Base-by-base conservation (phyloP, 2,797 vertebrate species). In the Enteromius treurensis region DNA sequence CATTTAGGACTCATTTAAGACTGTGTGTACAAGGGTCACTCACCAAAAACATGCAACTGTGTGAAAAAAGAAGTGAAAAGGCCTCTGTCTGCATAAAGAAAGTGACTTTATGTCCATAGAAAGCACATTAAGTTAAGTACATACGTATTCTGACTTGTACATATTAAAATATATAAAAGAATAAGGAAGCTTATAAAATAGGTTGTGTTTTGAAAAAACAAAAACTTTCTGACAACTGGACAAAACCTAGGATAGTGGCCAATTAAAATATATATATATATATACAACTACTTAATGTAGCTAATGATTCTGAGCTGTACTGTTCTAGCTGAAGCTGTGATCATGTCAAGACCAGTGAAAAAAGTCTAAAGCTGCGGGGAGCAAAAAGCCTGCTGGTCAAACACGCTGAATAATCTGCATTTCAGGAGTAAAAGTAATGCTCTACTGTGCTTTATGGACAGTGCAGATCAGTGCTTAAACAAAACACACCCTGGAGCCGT, bases 381-480 rank as follows among this genome's bases (percentile, higher is more conserved):
- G 49, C 65, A 55, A 8, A 23, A 11, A 55, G 32, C 15, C 45
- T 55, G 34, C 78, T 0, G 49, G n/a, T 58, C 37, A 71, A 60
- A n/a, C 67, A 32, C 3, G 0, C 55, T 60, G 53, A 47, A 60
- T 10, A 60, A 37, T 58, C 65, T 40, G 79, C 14, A 5, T 32
- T 80, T 58, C 67, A 17, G 11, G 67, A 69, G 65, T 13, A 49
- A 60, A n/a, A 55, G 55, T 37, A 49, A 40, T 74, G 79, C 58
- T 81, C 51, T 64, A 0, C 70, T 49, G 42, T 73, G 69, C 58
- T 58, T 64, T 17, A 74, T 73, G 55, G 53, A 73, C 26, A 21
- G 8, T 64, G 69, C 53, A 71, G n/a, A 71, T 45, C 68, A 26
- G 29, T n/a, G 37, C 68, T 47, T 79, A 69, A 79, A 68, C 47